Base-by-base conservation (phyloP, 2,797 vertebrate genomes). In the Sebastes vulpes region DNA sequence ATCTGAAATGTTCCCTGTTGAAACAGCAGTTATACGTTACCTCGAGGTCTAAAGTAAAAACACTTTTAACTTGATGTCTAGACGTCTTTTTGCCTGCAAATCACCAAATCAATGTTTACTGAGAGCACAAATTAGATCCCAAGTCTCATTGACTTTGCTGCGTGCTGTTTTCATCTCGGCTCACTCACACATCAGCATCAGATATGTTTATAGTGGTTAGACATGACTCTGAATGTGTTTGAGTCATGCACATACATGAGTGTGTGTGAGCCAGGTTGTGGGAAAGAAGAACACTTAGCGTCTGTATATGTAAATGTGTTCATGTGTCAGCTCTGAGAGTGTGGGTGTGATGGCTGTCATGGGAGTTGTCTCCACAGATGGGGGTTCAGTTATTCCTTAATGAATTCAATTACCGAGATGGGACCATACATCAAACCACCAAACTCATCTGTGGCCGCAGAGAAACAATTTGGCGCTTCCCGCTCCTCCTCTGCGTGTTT, bases 351-450 rank as follows among this genome's bases (percentile, higher is more conserved):
- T 66, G 67, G 73, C 65, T 78, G 77, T 82, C 74, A 56, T 32
- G 72, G 89, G 86, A 81, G 64, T 82, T 9, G 86, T 88, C 67
- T 75, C 79, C 75, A 81, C 90, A 91, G 87, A 90, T 75, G 88
- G 85, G 72, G 78, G 71, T 82, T 85, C 77, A 81, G 75, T 90
- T 84, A 85, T 88, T 80, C 85, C 82, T 83, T 93, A 91, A 93
- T 92, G 78, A 92, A 92, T 93, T 91, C 58, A 90, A 91, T 91
- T 91, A 88, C 66, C 70, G 82, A 67, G 85, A 87, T 71, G 60
- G 75, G 74, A 77, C 79, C 70, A 65, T 89, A 82, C 74, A 88
- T 93, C 86, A 89, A 68, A 72, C 16, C 48, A 78, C 16, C 72
- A 69, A 72, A 64, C 85, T 89, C 84, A 72, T 89, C 84, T 81